phyloP scores from a whole-genome alignment of 2,797 vertebrate genomes.

The Danio choprae region DNA sequence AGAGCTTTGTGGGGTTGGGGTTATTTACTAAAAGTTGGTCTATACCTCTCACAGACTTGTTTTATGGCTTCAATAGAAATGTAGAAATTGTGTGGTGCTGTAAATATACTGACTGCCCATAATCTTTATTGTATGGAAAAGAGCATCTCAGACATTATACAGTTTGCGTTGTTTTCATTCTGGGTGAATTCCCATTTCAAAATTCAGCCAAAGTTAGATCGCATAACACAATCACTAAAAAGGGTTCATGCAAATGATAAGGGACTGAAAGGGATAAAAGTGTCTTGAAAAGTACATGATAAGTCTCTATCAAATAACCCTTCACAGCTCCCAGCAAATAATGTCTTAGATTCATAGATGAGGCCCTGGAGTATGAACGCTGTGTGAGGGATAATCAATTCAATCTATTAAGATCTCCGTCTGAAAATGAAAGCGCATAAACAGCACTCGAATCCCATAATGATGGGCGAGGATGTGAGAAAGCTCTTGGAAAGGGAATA shows the following conservation, averaged over 20 bases:
- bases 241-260: constrained; percentile 9
- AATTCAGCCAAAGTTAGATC: background rate
- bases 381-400: constrained; percentile 57
- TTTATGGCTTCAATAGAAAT: background rate
- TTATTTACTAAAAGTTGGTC: background rate
- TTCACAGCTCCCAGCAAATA: constrained; percentile 22
- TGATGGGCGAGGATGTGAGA: constrained; percentile 64
- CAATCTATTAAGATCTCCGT: constrained; percentile 64
- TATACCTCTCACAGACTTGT: background rate
- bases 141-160: background rate
- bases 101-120: background rate
- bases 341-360: constrained; percentile 55
- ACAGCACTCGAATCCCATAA: constrained; percentile 62
- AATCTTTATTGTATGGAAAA: background rate
- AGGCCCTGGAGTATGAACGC: constrained; percentile 39
- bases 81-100: background rate
- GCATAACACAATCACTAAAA: background rate
- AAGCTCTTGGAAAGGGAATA: constrained; percentile 65
- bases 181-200: background rate
- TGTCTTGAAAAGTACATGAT: constrained; percentile 20
- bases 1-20: background rate
- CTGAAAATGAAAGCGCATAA: constrained; percentile 61
- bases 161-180: background rate
- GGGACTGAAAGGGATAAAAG: constrained; percentile 7
- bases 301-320: constrained; percentile 22